Evolutionary conservation across 2,113 vertebrate species (phyloP), one percentile per base, ranked within the genome.

Genomic region (Otocyon megalotis): DNA sequence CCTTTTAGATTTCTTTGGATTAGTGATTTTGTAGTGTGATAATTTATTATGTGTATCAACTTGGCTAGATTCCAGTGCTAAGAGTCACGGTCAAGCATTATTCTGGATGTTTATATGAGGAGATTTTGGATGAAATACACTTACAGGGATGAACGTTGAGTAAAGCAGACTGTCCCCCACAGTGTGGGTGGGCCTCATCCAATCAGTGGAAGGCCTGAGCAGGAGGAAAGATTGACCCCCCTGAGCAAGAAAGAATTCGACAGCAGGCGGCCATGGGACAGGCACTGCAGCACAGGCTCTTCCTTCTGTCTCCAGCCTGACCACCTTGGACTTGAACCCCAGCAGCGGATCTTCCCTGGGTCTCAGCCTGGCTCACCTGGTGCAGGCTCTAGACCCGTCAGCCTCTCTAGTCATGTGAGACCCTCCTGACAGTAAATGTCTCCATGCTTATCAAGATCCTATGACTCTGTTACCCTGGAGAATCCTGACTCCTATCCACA

Each of bases 191-290:
- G 69, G 69, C 10, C n/a, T 71, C 69, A 12, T 22, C n/a, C n/a
- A 19, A 71, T 71, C n/a, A 35, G n/a, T 37, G 7, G n/a, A 71
- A 71, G 15, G 19, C n/a, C n/a, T 37, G n/a, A 22, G n/a, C 10
- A 5, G 32, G n/a, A 71, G 4, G 9, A 71, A 71, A 37, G n/a
- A 22, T 19, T 37, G 69, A 37, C 69, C 69, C n/a, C 69, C n/a
- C 19, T 71, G n/a, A 71, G 4, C 69, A 71, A 37, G 17, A 35
- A 11, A 35, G 69, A 37, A 37, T 20, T 35, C 35, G 4, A 20
- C 19, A 22, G 19, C 19, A 12, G 2, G 4, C 0, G 4, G 35
- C 10, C 10, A 3, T 37, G 5, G 4, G n/a, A 22, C 19, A 35
- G 17, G 19, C 11, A 37, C n/a, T 43, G 37, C 0, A 12, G 12